Percentiles rank a stretch among this genome's conserved stretches.
Conservation (phyloP, 2,888 invertebrate species). For the Phorcus lineatus region DNA sequence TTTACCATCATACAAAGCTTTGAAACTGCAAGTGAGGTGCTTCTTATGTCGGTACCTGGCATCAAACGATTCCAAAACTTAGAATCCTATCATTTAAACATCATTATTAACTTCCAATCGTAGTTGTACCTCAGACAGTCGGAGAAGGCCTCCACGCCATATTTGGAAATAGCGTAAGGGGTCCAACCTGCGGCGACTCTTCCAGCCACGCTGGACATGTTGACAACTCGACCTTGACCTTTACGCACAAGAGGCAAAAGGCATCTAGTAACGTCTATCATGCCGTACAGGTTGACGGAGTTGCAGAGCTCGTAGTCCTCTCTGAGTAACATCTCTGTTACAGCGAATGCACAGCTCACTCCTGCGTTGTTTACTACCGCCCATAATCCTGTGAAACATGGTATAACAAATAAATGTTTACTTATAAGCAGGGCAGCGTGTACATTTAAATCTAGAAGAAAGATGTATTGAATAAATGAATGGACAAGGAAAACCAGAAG, state of each 20-base stretch:
- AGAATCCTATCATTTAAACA: too few relatives aligned
- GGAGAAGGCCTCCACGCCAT: slow-evolving; percentile 62
- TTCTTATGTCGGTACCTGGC: too few relatives aligned
- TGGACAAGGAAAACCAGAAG: too few relatives aligned
- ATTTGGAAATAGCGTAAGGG: slow-evolving; percentile 64
- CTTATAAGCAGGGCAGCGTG: too few relatives aligned
- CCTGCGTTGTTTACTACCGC: slow-evolving; percentile 70
- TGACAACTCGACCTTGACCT: slow-evolving; percentile 61
- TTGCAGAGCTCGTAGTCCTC: slow-evolving; percentile 64
- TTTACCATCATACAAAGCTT: too few relatives aligned
- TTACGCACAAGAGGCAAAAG: slow-evolving; percentile 64
- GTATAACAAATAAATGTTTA: too few relatives aligned
- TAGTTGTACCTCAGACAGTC: slow-evolving; percentile 56
- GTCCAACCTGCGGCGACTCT: slow-evolving; percentile 43
- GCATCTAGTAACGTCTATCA: slow-evolving; percentile 60
- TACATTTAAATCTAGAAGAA: too few relatives aligned
- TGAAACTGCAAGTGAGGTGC: too few relatives aligned
- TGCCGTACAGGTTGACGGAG: slow-evolving; percentile 71
- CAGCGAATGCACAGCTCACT: slow-evolving; percentile 52
- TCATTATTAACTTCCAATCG: too few relatives aligned
- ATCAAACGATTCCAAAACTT: too few relatives aligned
- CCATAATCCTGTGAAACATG: slow-evolving; percentile 58
- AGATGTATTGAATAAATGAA: too few relatives aligned
- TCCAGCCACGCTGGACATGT: slow-evolving; percentile 59
- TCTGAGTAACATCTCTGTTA: slow-evolving; percentile 68